Evolutionary conservation across 2,888 invertebrate genomes (phyloP).

Genomic region (Cantharis lateralis): DNA sequence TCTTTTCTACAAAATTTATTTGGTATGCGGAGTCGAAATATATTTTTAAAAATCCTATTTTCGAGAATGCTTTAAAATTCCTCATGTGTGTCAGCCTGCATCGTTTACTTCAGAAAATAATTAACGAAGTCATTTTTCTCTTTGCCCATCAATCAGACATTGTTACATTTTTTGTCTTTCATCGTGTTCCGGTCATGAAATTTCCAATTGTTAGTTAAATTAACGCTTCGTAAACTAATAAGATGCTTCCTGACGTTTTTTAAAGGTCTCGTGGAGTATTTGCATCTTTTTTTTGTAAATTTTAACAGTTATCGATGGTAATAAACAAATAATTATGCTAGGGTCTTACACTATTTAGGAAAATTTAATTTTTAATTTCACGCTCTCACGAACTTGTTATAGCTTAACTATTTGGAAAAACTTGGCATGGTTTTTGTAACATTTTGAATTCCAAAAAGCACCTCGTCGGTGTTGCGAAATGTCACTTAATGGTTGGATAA

Average conservation of each 20-base stretch:
- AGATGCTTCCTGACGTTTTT: neutral
- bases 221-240: neutral
- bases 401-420: neutral
- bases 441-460: neutral
- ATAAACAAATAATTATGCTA: neutral
- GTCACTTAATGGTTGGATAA: neutral
- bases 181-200: neutral
- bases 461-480: neutral
- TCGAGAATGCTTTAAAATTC: neutral
- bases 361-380: neutral
- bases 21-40: neutral
- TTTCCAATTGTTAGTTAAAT: neutral
- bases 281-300: neutral
- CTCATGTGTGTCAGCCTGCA: neutral
- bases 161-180: neutral
- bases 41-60: neutral
- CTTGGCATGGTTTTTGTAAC: neutral
- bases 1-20: neutral
- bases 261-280: neutral
- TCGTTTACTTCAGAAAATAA: neutral
- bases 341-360: no score
- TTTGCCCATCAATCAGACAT: neutral
- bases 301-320: neutral
- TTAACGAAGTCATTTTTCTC: neutral
- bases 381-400: neutral